Evolutionary conservation across 2,113 vertebrate genomes (phyloP).

Genomic region (Danionella cerebrum): DNA sequence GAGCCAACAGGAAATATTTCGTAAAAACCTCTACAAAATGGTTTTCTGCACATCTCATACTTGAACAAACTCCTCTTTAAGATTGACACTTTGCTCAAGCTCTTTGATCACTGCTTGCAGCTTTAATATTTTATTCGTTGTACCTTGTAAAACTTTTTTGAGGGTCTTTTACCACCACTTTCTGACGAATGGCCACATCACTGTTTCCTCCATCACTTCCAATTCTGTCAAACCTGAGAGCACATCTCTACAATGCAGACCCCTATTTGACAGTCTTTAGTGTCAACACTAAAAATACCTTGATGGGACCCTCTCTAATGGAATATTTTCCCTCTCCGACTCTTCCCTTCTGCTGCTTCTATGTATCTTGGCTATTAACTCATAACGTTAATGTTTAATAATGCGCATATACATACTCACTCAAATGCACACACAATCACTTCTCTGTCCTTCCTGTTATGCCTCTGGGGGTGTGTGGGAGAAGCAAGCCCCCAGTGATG

Average conservation of each 20-base stretch:
- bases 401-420: not conserved
- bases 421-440: not conserved
- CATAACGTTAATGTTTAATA: slow-evolving; percentile 19
- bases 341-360: not conserved
- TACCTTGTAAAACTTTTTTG: no score
- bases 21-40: no score
- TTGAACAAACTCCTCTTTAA: no score
- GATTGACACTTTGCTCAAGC: no score
- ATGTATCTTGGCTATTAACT: slow-evolving; percentile 12
- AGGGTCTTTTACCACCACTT: no score
- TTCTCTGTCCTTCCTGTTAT: slow-evolving; percentile 12
- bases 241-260: not conserved
- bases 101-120: no score
- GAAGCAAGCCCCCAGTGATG: not conserved
- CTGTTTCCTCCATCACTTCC: not conserved
- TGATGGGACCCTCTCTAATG: not conserved
- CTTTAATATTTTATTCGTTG: no score
- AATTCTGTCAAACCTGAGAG: not conserved
- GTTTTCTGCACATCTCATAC: no score
- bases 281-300: slow-evolving; percentile 4
- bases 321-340: not conserved
- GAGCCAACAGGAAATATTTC: no score
- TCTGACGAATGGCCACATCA: no score
- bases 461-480: slow-evolving; percentile 15
- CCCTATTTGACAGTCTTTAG: not conserved